phyloP scores from a whole-genome alignment of 2,113 vertebrate genomes.

The Coregonus clupeaformis region DNA sequence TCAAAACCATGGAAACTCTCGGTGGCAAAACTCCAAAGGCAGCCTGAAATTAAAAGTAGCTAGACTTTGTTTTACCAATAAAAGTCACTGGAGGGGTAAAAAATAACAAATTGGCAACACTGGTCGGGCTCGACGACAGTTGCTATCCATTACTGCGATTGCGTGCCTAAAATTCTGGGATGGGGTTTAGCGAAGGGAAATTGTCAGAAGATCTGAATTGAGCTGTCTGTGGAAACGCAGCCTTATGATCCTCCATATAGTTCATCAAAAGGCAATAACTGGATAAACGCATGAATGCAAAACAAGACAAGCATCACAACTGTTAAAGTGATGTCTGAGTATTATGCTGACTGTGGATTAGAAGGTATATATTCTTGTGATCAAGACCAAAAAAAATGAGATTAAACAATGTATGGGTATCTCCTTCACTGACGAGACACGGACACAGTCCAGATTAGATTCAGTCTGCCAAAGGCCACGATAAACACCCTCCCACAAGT shows the following conservation, averaged over 20 bases:
- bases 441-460: constrained; percentile 45
- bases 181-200: too few relatives aligned
- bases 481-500: constrained; percentile 24
- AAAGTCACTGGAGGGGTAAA: too few relatives aligned
- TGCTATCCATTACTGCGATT: too few relatives aligned
- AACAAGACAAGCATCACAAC: constrained; percentile 35
- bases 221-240: too few relatives aligned
- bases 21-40: too few relatives aligned
- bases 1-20: too few relatives aligned
- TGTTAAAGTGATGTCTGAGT: constrained; percentile 3
- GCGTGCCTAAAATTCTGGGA: too few relatives aligned
- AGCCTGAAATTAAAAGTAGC: too few relatives aligned
- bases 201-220: too few relatives aligned
- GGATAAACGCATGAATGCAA: constrained; percentile 32
- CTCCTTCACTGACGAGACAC: constrained; percentile 21
- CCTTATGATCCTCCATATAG: constrained; percentile 1
- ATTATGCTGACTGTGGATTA: constrained; percentile 27
- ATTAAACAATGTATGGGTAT: constrained; percentile 9
- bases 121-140: too few relatives aligned
- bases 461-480: constrained; percentile 56
- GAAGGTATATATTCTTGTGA: constrained; percentile 18
- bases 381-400: constrained; percentile 17
- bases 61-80: too few relatives aligned
- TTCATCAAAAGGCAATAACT: constrained; percentile 51
- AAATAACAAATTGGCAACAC: too few relatives aligned